Conservation (phyloP, 2,797 vertebrate genomes). For the Kryptopterus vitreolus region DNA sequence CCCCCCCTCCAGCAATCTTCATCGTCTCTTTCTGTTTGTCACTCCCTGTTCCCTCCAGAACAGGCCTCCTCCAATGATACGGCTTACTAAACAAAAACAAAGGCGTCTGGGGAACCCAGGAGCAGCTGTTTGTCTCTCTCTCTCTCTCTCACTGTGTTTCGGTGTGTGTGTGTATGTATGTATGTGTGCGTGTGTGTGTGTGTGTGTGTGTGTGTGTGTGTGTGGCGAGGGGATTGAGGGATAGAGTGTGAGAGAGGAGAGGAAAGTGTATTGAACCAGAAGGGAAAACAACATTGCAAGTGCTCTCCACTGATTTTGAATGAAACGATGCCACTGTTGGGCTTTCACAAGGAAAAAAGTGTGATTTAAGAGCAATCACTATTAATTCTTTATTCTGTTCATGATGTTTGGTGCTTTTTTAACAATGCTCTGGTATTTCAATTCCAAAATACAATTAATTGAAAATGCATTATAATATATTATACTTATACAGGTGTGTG, state of each 20-base stretch:
- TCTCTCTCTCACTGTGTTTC: neutral
- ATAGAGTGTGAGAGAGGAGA: constrained; percentile 12
- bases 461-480: no score
- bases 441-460: neutral
- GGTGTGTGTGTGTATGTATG: neutral
- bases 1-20: constrained; percentile 21
- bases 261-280: constrained; percentile 23
- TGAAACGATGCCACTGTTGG: neutral
- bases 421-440: neutral
- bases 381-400: neutral
- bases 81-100: constrained; percentile 54
- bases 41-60: constrained; percentile 40
- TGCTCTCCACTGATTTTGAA: constrained; percentile 7
- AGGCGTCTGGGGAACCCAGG: constrained; percentile 38
- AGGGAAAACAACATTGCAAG: constrained; percentile 14
- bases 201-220: constrained; percentile 20
- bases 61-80: constrained; percentile 30
- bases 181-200: constrained; percentile 27
- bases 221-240: neutral
- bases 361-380: neutral
- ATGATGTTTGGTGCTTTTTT: neutral
- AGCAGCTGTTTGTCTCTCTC: constrained; percentile 31
- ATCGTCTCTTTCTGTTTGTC: constrained; percentile 48
- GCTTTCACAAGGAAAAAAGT: neutral
- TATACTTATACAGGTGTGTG: no score